Evolutionary conservation across 1,140 invertebrate genomes (phyloP).

Genomic region (Agrypnia vestita): DNA sequence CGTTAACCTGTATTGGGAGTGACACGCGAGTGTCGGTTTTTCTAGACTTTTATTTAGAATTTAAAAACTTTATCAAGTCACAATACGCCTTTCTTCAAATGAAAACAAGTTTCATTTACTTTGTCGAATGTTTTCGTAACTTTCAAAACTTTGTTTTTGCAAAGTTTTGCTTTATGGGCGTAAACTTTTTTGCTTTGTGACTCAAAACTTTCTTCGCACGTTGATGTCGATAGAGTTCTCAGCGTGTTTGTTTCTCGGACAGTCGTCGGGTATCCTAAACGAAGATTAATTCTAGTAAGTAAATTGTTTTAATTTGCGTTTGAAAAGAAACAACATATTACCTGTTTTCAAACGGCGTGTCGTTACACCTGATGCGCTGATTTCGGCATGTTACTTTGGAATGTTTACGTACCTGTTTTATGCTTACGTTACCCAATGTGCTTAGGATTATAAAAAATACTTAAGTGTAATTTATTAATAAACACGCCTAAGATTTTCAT

Average conservation of each 20-base stretch:
- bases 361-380: conserved; percentile 19
- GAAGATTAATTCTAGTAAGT: too few species aligned
- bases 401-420: conserved; percentile 5
- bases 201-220: conserved; percentile 53
- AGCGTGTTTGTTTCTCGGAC: not conserved
- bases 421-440: not conserved
- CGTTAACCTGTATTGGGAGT: conserved; percentile 51
- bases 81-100: not conserved
- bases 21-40: conserved; percentile 50
- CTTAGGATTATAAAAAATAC: not conserved
- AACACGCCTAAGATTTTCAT: too few species aligned
- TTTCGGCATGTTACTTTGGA: conserved; percentile 14
- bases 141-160: conserved; percentile 41
- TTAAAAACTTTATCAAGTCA: not conserved
- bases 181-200: conserved; percentile 51
- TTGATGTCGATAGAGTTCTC: not conserved
- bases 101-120: not conserved
- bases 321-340: conserved; percentile 9
- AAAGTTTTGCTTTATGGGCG: conserved; percentile 49
- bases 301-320: too few species aligned
- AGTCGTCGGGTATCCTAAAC: not conserved
- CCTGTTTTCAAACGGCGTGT: conserved; percentile 15
- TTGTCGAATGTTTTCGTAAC: conserved; percentile 21
- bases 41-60: conserved; percentile 1
- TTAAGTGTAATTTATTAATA: too few species aligned